Base-by-base conservation (phyloP, 2,797 vertebrate genomes). In the Muscicapa comitata region DNA sequence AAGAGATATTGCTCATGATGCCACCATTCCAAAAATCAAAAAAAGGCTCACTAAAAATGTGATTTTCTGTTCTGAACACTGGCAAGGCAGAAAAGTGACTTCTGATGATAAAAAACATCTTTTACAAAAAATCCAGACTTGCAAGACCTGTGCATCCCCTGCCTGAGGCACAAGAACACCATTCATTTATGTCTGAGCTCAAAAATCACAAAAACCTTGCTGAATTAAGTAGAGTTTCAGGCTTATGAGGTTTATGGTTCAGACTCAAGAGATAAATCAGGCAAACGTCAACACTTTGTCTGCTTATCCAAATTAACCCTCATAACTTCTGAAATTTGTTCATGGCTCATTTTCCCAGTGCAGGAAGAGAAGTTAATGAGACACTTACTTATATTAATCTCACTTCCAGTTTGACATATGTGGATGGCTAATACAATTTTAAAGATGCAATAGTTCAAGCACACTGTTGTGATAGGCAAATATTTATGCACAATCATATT, bases 301-400 rank as follows among this genome's bases (percentile, higher is more conserved):
- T 93, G 72, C 68, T 85, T 76, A 81, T 68, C 33, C 51, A 73
- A 93, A 90, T 88, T 84, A 90, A 81, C 90, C 77, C 74, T 92
- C 31, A 53, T 78, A 86, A 66, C 59, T 90, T 96, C 53, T 95
- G 88, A 82, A 94, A 88, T 93, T 66, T 70, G 25, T 80, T 90
- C 51, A 55, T 54, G 62, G 62, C 57, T 93, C 45, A n/a, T 96
- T 95, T 89, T 93, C 57, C 66, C 76, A 74, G 0, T 38, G 38
- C 42, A 81, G 67, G 79, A 90, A 81, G 19, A 23, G 43, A 86
- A 92, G 67, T 78, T 95, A 92, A 84, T 90, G 70, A 94, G 66
- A 93, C 7, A 23, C 33, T 78, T 59, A 11, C 33, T 72, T 90
- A 33, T 55, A 81, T 93, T 93, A 93, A 88, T 90, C 83, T 94